phyloP scores from a whole-genome alignment of 2,113 vertebrate species.

The Poeciliopsis occidentalis region DNA sequence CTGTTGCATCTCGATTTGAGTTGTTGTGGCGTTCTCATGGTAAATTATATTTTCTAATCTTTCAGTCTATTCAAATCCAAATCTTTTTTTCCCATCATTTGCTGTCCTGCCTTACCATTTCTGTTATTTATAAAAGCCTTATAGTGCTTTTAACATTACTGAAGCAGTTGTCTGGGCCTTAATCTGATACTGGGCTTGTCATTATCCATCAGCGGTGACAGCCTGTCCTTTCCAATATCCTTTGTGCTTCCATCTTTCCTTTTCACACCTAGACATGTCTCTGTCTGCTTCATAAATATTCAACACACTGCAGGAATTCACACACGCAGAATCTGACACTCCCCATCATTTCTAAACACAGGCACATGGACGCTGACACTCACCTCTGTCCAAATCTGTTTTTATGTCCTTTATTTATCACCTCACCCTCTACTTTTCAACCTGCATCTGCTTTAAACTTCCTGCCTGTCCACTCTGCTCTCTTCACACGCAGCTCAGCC shows the following conservation, averaged over 20 bases:
- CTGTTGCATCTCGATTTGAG: constrained; percentile 10
- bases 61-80: not conserved
- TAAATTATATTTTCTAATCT: constrained; percentile 12
- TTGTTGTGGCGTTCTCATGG: constrained; percentile 7
- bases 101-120: not conserved
- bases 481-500: constrained; percentile 15
- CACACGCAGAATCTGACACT: constrained; percentile 57
- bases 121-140: constrained; percentile 43
- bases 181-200: constrained; percentile 66
- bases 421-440: constrained; percentile 17
- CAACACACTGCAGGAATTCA: constrained; percentile 53
- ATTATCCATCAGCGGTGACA: constrained; percentile 72
- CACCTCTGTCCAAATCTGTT: constrained; percentile 57
- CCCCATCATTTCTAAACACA: constrained; percentile 63
- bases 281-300: constrained; percentile 77
- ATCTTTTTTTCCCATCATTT: not conserved
- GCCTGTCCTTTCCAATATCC: constrained; percentile 70
- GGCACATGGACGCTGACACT: constrained; percentile 67
- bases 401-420: constrained; percentile 52
- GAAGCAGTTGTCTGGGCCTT: constrained; percentile 60
- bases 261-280: constrained; percentile 49
- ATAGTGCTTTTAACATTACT: constrained; percentile 53
- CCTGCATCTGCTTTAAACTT: constrained; percentile 15
- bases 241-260: constrained; percentile 50
- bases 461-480: constrained; percentile 28